A percentile compares a stretch with the other conserved stretches of the same genome.
Conservation (phyloP, 2,797 vertebrate genomes). For the Pseudochromis fuscus region DNA sequence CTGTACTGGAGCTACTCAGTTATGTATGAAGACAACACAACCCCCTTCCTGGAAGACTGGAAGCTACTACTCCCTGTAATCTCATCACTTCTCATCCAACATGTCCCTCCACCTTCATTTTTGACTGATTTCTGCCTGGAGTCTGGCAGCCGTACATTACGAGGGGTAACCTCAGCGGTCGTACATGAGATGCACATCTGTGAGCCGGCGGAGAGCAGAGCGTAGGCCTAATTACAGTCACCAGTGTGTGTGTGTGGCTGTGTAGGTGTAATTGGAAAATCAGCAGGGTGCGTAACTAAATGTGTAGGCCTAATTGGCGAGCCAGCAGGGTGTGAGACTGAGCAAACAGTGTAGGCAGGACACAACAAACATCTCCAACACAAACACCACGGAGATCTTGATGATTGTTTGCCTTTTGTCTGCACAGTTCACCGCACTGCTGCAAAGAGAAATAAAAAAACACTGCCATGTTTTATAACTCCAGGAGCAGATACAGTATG, state of each 20-base stretch:
- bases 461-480: background rate
- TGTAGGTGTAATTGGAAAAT: slow-evolving; percentile 73
- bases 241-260: slow-evolving; percentile 26
- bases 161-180: slow-evolving; percentile 7
- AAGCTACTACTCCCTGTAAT: background rate
- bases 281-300: slow-evolving; percentile 48
- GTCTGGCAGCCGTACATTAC: slow-evolving; percentile 24
- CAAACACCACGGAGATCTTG: slow-evolving; percentile 24
- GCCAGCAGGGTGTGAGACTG: slow-evolving; percentile 53
- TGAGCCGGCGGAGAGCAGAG: slow-evolving; percentile 15
- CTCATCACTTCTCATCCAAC: background rate
- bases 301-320: slow-evolving; percentile 68
- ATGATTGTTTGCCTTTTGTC: slow-evolving; percentile 16
- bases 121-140: slow-evolving; percentile 11
- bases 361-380: slow-evolving; percentile 49
- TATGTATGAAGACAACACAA: slow-evolving; percentile 6
- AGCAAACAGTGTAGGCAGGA: slow-evolving; percentile 35
- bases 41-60: background rate
- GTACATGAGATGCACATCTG: slow-evolving; percentile 42
- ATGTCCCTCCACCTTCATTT: slow-evolving; percentile 7
- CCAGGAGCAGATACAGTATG: slow-evolving; percentile 13
- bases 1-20: slow-evolving; percentile 15
- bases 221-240: slow-evolving; percentile 52
- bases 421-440: background rate
- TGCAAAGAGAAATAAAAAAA: slow-evolving; percentile 4